Evolutionary conservation across 2,113 vertebrate genomes (phyloP), one percentile per base, ranked within the genome.

Genomic region (Lynx canadensis): DNA sequence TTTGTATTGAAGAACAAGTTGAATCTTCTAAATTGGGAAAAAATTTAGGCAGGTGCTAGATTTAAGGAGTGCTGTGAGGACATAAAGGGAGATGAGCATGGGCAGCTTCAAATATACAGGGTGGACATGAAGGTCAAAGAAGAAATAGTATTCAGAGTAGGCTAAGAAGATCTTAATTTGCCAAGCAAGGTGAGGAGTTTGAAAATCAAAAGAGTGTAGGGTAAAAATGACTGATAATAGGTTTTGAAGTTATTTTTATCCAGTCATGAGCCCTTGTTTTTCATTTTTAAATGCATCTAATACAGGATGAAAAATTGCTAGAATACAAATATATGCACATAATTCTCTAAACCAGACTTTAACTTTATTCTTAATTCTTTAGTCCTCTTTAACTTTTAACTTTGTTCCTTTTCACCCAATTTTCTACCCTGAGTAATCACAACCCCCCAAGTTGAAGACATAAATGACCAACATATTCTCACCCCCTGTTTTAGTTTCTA

Each of bases 321-420:
- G 80, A 84, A 89, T 66, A 92, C 41, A 95, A 89, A 91, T 48
- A 23, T 23, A 36, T 74, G 27, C 4, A 82, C 55, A 71, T n/a
- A 45, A 45, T 78, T 41, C 85, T 90, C 10, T 15, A 91, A 83
- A 36, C 78, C 79, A 96, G 45, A 80, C n/a, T 90, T 89, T 60
- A 60, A 60, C 21, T 60, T 60, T 60, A 60, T 52, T 86, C 19
- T 23, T 9, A 45, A 41, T 94, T 68, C n/a, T 84, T 33, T 60
- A 23, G 12, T 79, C 94, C 45, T 83, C 86, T 96, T 91, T 86
- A 69, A 81, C 60, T 86, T 95, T 81, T 84, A 68, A 48, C 73
- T 96, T 85, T 79, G 25, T 95, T 84, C 50, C 41, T 94, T 96
- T 19, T 84, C 66, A 95, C 91, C 45, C 92, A 55, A 96, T 96